These are phyloP conservation scores for Helobdella robusta DNA, from an alignment of 2,888 invertebrate species.

Conservation along the genomic window DNA sequence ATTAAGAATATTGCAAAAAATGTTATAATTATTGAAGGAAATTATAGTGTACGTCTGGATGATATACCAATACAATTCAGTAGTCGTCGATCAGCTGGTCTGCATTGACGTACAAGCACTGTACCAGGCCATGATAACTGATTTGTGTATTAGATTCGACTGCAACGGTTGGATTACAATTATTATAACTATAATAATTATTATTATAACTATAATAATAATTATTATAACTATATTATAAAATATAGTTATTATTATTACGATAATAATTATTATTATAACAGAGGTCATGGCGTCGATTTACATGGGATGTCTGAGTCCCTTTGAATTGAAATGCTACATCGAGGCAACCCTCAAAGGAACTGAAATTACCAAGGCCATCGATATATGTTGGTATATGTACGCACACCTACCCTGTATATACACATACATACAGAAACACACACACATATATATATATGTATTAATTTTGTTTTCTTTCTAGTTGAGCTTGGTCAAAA, in stretches of 20 bases:
- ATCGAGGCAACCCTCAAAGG: constrained; percentile 18
- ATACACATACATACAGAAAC: too few species aligned
- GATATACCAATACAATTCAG: constrained; percentile 14
- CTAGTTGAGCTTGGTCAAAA: constrained; percentile 9
- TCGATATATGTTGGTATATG: constrained; percentile 18
- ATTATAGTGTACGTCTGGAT: constrained; percentile 19
- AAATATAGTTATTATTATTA: not conserved
- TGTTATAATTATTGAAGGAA: too few species aligned
- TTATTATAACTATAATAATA: not conserved
- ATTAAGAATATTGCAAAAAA: too few species aligned
- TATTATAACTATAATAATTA: not conserved
- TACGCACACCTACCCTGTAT: too few species aligned
- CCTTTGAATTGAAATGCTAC: constrained; percentile 20
- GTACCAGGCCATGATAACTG: constrained; percentile 25
- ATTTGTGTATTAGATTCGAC: constrained; percentile 7
- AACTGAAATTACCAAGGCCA: constrained; percentile 6
- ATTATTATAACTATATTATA: not conserved
- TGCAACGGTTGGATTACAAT: constrained; percentile 20
- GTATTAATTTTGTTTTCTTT: not conserved
- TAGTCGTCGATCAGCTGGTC: constrained; percentile 16
- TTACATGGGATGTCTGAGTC: constrained; percentile 22
- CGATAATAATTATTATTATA: not conserved
- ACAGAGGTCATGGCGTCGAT: constrained; percentile 20
- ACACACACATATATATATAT: too few species aligned
- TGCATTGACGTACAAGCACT: constrained; percentile 20